Base-by-base conservation (phyloP, 2,113 vertebrate species). In the Felis catus region DNA sequence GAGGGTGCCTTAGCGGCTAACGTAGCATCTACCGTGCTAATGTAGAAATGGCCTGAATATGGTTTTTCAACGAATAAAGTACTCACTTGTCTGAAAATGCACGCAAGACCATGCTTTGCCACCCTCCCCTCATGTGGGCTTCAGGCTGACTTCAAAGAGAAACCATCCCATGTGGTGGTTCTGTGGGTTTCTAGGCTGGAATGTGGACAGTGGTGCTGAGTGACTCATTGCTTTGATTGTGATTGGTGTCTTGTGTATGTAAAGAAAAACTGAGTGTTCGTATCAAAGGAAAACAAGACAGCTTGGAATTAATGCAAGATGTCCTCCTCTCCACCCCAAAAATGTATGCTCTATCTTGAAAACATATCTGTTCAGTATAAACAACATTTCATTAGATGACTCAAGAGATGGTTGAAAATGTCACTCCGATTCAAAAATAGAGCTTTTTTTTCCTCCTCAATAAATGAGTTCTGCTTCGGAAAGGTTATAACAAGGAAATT, bases 1-100 rank as follows among this genome's bases (percentile, higher is more conserved):
- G 29, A 25, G 29, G 8, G 16, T n/a, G 18, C 21, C 4, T 85
- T 19, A 11, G 29, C 19, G 31, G n/a, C 25, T 66, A 16, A 8
- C 0, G 4, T 14, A 33, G 11, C 12, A 29, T 15, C 33, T 6
- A 12, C 41, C 1, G 2, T 27, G 36, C 14, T 31, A 15, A 29
- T 4, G 41, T 2, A 48, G 36, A 63, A 41, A 66, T 18, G n/a
- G 15, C 10, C 25, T 23, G 29, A 71, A 13, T n/a, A 6, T 66
- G 82, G 58, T 9, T 61, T 18, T 78, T n/a, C 7, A 16, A 13
- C 41, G 39, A 70, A 79, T 70, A 9, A 82, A 45, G 4, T 1
- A 5, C 76, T 61, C 25, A 21, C 45, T 68, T 0, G 0, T 25
- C 33, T 66, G 58, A 55, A 51, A 51, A 29, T 1, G 2, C 27